Evolutionary conservation across 1,140 invertebrate species (phyloP), one percentile per base, ranked within the genome.

Genomic region (Drosophila littoralis): DNA sequence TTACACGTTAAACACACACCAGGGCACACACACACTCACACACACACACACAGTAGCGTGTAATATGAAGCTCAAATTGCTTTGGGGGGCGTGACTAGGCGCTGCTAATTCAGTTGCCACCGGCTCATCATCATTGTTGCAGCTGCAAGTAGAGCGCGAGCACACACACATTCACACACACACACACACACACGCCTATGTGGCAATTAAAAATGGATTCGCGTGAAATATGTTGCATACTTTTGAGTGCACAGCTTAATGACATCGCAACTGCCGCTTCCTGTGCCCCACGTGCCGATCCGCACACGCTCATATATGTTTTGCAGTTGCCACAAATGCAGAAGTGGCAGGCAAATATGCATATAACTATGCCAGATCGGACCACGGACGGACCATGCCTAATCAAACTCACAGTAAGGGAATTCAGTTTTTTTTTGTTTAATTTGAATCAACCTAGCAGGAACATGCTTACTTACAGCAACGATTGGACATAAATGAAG

Each of bases 1-100:
- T 55, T 55, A 38, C 76, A 70, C 57, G 45, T 58, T 75, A 40
- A 13, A 22, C 17, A 51, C 45, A 59, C 57, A 59, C 57, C n/a
- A 8, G 45, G 10, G 40, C 51, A 13, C 52, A 46, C 40, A 61
- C 17, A 45, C 42, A 55, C 40, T 12, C 17, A 17, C 22, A 33
- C 40, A 17, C 0, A 28, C 15, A 22, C 12, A 35, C 17, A 38
- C n/a, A 1, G 12, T 7, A 33, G 50, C 22, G 22, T 6, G 22
- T 46, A 22, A 46, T 46, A 9, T 17, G 45, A 17, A 48, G 6
- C 36, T 38, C 36, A 38, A 38, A 38, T 63, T 28, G 22, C 17
- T 40, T 45, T 15, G 42, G 42, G 43, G 55, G 40, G 40, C 38
- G 28, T 58, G 17, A 33, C 22, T 28, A 10, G 22, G 58, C 45